Evolutionary conservation across 2,888 invertebrate genomes (phyloP).

Genomic region (Leistus spinibarbis): DNA sequence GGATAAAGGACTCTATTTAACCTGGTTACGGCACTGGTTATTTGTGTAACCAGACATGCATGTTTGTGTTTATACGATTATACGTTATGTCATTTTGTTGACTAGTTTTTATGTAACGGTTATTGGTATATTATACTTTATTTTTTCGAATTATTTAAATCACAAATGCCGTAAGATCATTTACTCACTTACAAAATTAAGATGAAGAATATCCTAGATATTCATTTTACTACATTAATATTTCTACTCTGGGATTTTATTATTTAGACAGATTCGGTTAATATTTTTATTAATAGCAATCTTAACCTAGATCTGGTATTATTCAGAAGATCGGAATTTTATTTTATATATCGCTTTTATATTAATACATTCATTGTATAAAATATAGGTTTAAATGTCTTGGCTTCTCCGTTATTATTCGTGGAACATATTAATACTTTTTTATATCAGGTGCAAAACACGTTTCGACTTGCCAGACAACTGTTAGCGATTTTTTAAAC

Average conservation of each 20-base stretch:
- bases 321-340: background rate
- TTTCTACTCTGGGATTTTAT: too few species aligned
- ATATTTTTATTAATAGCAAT: background rate
- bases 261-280: background rate
- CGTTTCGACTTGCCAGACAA: background rate
- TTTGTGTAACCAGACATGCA: background rate
- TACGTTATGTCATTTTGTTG: background rate
- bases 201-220: background rate
- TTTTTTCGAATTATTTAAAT: background rate
- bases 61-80: background rate
- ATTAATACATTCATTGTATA: background rate
- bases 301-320: background rate
- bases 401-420: background rate
- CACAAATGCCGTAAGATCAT: background rate
- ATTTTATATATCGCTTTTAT: background rate
- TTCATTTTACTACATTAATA: too few species aligned
- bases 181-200: background rate
- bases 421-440: background rate
- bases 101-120: background rate
- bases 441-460: background rate
- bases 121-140: background rate
- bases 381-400: background rate
- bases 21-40: too few species aligned
- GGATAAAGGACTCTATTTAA: background rate
- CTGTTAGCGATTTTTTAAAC: background rate